Base-by-base conservation (phyloP, 2,888 invertebrate species). In the Boloria selene region DNA sequence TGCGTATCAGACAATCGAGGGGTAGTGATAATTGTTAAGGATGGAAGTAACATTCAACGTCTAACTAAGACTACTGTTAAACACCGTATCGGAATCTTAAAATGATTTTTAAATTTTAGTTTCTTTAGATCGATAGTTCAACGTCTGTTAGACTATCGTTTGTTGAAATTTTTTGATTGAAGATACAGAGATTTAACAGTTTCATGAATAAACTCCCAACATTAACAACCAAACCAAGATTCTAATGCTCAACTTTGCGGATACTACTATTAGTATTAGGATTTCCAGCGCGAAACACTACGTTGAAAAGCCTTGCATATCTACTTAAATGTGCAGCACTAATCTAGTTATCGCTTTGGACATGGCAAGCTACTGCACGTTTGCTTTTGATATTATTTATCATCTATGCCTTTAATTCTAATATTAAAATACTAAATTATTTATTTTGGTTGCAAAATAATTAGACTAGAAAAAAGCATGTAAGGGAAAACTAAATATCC, bases 1-100 rank as follows among this genome's bases (percentile, higher is more conserved):
- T 92, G 91, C 91, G 81, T 87, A 79, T 90, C 90, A 88, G 91
- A 92, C 84, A 89, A 81, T 79, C 72, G 90, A 91, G 90, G 91
- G 88, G 75, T 59, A 61, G 31, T 47, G 22, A 7, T 18, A 63
- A 77, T 81, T 87, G 87, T 78, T 72, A 77, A 76, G 69, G 73
- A 71, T 78, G 86, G 84, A 84, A 80, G 64, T 67, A 13, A 17
- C 65, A 70, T 68, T 61, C 54, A 54, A 50, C 26, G 42, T 61
- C 58, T 45, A 31, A 31, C 3, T 16, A 13, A 47, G 18, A 56
- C 42, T 17, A 17, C 55, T 56, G 22, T 16, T 22, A 45, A n/a
- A 56, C 56, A n/a, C 56, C 4, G 26, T 45, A 45, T 45, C 56
- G 45, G 13, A 31, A 38, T 10, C 31, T 2, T 38, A 3, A 38